Evolutionary conservation across 2,797 vertebrate genomes (phyloP), one percentile per base, ranked within the genome.

Genomic region (Knipowitschia caucasica): DNA sequence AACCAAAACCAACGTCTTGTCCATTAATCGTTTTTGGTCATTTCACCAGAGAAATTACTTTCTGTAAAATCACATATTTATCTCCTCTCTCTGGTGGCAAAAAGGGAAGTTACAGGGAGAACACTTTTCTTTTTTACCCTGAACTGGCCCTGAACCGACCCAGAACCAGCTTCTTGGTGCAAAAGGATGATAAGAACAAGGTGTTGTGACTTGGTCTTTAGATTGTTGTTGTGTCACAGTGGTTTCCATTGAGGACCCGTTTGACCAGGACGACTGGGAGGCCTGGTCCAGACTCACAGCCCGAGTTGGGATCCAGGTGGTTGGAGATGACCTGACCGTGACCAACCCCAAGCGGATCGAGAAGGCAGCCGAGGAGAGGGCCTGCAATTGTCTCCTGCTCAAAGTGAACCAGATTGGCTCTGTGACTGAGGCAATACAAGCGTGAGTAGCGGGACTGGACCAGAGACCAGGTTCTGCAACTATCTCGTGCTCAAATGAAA

Each of bases 371-470:
- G 95, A 97, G 70, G 93, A 95, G 66, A 91, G 94, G 59, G 94
- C 94, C 70, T 96, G 94, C 85, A 97, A 97, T 85, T 97, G 94
- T 55, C 89, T 97, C 60, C 89, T 97, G 67, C 92, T 97, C 72
- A 97, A 97, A 77, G 94, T 95, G 86, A 97, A 97, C 89, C 94
- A 97, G 89, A 97, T 97, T 1, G 95, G 94, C 64, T 89, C 93
- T 0, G 93, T 96, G 68, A 95, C 92, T 0, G 94, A 97, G 80
- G 92, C 94, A 79, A 94, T 97, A 36, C 93, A 95, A 73, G 94
- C 93, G 94, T 96, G 84, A 1, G 83, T 71, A 10, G 7, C 2
- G 6, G 7, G 5, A 3, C 24, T 26, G 1, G 6, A 29, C 44
- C 14, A 4, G 25, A n/a, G n/a, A 27, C 24, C n/a, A n/a, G 14